Evolutionary conservation across 1,140 invertebrate genomes (phyloP).

Genomic region (Sycophaga agraensis): DNA sequence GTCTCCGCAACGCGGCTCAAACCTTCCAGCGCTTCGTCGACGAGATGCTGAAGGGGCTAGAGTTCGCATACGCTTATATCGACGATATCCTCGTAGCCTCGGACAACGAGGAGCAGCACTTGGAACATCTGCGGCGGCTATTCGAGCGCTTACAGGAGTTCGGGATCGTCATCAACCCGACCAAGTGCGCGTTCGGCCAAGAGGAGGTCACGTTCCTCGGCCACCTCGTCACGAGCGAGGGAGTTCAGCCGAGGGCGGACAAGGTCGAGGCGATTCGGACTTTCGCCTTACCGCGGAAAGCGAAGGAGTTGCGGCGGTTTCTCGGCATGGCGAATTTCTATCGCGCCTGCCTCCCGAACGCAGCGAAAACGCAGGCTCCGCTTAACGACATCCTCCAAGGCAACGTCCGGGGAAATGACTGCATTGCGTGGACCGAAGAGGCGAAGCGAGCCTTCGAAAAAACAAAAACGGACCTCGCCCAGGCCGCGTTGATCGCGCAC

Average conservation of each 20-base stretch:
- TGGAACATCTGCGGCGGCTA: neutral
- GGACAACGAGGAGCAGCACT: neutral
- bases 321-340: constrained; percentile 35
- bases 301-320: constrained; percentile 38
- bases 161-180: neutral
- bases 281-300: constrained; percentile 28
- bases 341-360: neutral
- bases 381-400: neutral
- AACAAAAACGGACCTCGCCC: too few relatives aligned
- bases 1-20: neutral
- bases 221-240: constrained; percentile 19
- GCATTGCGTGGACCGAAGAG: too few relatives aligned
- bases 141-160: neutral
- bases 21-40: neutral
- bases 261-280: constrained; percentile 29
- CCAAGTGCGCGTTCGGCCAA: neutral
- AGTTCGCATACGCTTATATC: neutral
- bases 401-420: too few relatives aligned
- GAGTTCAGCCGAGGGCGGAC: constrained; percentile 15
- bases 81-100: neutral
- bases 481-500: too few relatives aligned
- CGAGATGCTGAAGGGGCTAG: neutral
- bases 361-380: neutral
- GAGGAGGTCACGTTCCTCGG: constrained; percentile 40
- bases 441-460: too few relatives aligned